Evolutionary conservation across 2,113 vertebrate genomes (phyloP).

Genomic region (Circaetus cinerascens): DNA sequence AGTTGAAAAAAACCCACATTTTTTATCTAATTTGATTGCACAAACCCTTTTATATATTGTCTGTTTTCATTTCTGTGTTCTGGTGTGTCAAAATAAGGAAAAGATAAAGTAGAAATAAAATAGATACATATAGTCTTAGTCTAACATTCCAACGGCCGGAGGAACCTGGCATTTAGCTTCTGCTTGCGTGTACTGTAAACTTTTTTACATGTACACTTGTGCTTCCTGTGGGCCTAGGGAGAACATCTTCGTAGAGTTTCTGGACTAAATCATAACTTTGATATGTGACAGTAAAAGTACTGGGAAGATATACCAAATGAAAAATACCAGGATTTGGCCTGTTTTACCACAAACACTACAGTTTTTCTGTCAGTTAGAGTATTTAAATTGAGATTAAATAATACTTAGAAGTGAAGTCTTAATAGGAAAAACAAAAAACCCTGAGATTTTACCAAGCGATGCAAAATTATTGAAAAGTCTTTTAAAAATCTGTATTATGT

Average conservation of each 20-base stretch:
- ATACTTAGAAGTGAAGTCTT: neutral
- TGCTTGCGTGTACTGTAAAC: neutral
- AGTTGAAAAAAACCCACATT: accelerated
- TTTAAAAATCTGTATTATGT: neutral
- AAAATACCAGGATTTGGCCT: neutral
- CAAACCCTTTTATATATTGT: neutral
- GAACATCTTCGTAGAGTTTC: neutral
- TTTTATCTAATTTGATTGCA: neutral
- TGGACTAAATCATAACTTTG: neutral
- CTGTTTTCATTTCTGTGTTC: neutral
- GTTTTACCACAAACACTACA: neutral
- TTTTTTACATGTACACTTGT: accelerated
- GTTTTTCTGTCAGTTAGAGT: neutral
- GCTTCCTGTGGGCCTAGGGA: neutral
- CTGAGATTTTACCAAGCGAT: neutral
- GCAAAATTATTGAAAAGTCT: neutral
- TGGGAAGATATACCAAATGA: neutral
- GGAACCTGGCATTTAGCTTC: neutral
- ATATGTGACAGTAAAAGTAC: accelerated
- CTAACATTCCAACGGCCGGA: accelerated
- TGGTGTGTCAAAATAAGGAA: neutral
- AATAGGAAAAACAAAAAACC: accelerated
- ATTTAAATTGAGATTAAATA: neutral
- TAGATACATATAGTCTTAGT: neutral
- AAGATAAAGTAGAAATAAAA: neutral